phyloP scores from a whole-genome alignment of 2,888 invertebrate genomes.

The Brenthis ino region DNA sequence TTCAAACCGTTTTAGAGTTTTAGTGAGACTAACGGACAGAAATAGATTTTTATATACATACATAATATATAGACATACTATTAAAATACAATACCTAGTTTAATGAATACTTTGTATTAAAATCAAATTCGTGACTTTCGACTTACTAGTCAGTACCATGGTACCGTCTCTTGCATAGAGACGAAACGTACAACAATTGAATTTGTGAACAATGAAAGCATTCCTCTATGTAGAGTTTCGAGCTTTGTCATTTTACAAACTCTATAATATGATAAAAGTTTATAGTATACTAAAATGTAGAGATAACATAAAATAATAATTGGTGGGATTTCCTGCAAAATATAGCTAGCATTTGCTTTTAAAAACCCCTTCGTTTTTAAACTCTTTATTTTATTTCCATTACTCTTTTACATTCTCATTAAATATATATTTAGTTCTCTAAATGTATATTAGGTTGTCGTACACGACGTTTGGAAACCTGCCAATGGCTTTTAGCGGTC shows the following conservation, averaged over 20 bases:
- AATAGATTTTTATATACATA: too few species aligned
- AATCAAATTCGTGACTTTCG: background rate
- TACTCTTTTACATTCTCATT: conserved; percentile 10
- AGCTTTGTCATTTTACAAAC: conserved; percentile 7
- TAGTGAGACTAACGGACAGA: too few species aligned
- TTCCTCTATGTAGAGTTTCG: conserved; percentile 6
- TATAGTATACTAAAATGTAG: background rate
- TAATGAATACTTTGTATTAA: background rate
- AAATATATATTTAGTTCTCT: conserved; percentile 26
- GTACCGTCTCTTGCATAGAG: too few species aligned
- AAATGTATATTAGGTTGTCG: conserved; percentile 21
- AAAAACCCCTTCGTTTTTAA: conserved; percentile 3
- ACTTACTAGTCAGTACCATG: background rate
- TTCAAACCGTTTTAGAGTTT: too few species aligned
- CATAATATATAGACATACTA: too few species aligned
- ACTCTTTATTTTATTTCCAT: background rate
- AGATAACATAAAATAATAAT: background rate
- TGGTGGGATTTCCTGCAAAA: too few species aligned
- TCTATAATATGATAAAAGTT: background rate
- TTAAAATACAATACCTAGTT: too few species aligned
- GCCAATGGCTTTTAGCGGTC: conserved; percentile 30
- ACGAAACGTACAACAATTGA: conserved; percentile 4
- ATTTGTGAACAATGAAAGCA: conserved; percentile 2
- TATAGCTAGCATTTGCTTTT: background rate
- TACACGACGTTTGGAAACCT: conserved; percentile 33